These are phyloP conservation scores for Fissipunctia ypsillon DNA, from an alignment of 2,888 invertebrate species.

Conservation along the genomic window DNA sequence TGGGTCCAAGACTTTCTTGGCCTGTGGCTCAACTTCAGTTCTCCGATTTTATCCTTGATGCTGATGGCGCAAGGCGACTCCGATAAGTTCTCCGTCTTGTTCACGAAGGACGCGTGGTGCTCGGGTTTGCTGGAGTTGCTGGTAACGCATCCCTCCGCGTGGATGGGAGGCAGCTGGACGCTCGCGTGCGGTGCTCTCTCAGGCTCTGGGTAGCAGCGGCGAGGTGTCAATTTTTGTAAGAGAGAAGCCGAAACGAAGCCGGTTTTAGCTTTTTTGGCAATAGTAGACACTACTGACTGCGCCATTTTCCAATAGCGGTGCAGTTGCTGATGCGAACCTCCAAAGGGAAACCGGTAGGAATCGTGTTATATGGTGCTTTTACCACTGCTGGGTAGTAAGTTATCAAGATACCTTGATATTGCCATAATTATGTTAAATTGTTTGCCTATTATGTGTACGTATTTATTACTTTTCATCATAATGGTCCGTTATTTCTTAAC, in stretches of 20 bases:
- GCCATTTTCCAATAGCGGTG: no score
- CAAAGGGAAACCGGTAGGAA: no score
- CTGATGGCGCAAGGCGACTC: constrained; percentile 70
- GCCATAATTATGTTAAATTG: background rate
- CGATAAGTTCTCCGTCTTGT: constrained; percentile 20
- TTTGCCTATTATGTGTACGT: constrained; percentile 1
- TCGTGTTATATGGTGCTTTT: no score
- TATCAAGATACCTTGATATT: constrained; percentile 15
- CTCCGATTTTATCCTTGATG: constrained; percentile 81
- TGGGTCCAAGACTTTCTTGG: constrained; percentile 56
- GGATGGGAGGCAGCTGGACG: constrained; percentile 81
- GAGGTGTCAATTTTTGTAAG: no score
- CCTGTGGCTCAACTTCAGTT: constrained; percentile 76
- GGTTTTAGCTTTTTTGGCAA: no score
- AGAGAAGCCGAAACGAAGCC: no score
- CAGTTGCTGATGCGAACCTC: no score
- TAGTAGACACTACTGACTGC: no score
- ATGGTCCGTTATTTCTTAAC: background rate
- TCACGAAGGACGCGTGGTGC: constrained; percentile 18
- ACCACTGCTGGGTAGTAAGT: constrained; percentile 37
- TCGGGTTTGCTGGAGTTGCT: constrained; percentile 59
- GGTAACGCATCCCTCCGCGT: constrained; percentile 72
- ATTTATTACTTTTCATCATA: background rate
- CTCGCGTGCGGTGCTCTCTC: constrained; percentile 43
- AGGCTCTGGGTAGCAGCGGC: constrained; percentile 42